Base-by-base conservation (phyloP, 2,113 vertebrate species). In the Penelope pileata region DNA sequence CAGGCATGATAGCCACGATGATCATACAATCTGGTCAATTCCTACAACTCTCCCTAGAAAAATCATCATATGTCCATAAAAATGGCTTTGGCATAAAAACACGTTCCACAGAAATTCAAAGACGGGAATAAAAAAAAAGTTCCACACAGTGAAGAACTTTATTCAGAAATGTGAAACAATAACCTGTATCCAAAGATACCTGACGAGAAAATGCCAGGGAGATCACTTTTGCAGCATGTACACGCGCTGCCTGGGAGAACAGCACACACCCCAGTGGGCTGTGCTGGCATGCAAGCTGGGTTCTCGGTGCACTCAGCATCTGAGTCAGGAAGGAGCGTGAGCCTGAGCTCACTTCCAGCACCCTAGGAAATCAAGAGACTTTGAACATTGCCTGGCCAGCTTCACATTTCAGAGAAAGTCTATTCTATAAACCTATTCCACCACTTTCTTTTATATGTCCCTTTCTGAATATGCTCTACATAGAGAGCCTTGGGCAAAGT, bases 221-320 rank as follows among this genome's bases (percentile, higher is more conserved):
- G 9, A 21, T 5, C 23, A 45, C 58, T 67, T 67, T 14, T 45
- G 47, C 34, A 62, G 24, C 47, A 9, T 48, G 17, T 34, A 62
- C 43, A 7, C 5, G 21, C 9, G 11, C 6, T 0, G 5, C 48
- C 30, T 50, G 47, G 43, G 53, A 73, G 59, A 72, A 6, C 0
- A 0, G 17, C 0, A 0, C 40, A 19, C 68, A 8, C 0, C 2
- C 5, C 59, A 15, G 16, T 1, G 43, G 23, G 58, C 53, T 40
- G 30, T 13, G 58, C 12, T 32, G n/a, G 23, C 21, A 9, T 8
- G 47, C 42, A 51, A 43, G 36, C 27, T 43, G 63, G 75, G 43
- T n/a, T 60, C 66, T 10, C 17, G 43, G 42, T 45, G 59, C 38
- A 59, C 0, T 6, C 30, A 68, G 50, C 60, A 56, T 10, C 51